Conservation (phyloP, 2,888 invertebrate species). For the Cephus spinipes region DNA sequence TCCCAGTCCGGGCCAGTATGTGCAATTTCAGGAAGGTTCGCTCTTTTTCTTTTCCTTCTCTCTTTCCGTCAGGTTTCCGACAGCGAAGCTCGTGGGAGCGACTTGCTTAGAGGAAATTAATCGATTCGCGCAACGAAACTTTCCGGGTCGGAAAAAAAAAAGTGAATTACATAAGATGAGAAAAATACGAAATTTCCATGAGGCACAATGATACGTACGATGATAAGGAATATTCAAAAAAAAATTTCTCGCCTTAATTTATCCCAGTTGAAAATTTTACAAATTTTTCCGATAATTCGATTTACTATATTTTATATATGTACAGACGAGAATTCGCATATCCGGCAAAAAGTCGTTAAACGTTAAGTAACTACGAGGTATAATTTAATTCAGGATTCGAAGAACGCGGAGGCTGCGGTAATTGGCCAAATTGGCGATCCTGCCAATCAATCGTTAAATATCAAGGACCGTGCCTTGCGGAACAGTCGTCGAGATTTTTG, state of each 20-base stretch:
- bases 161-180: neutral
- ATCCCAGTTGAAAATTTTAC: neutral
- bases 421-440: slow-evolving; percentile 63
- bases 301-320: neutral
- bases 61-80: neutral
- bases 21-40: neutral
- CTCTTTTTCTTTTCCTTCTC: neutral
- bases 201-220: neutral
- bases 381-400: slow-evolving; percentile 31
- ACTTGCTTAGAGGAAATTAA: neutral
- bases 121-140: neutral
- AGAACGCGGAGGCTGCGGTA: slow-evolving; percentile 46
- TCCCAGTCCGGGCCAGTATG: neutral
- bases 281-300: neutral
- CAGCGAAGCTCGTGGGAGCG: neutral
- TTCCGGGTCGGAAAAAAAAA: neutral
- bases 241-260: neutral
- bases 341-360: neutral
- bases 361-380: neutral
- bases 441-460: slow-evolving; percentile 64
- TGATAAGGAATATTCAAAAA: neutral
- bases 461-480: slow-evolving; percentile 43
- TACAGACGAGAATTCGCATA: neutral
- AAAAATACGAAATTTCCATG: neutral
- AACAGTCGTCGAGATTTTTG: slow-evolving; percentile 11